Conservation (phyloP, 2,113 vertebrate genomes). For the Platanista minor region DNA sequence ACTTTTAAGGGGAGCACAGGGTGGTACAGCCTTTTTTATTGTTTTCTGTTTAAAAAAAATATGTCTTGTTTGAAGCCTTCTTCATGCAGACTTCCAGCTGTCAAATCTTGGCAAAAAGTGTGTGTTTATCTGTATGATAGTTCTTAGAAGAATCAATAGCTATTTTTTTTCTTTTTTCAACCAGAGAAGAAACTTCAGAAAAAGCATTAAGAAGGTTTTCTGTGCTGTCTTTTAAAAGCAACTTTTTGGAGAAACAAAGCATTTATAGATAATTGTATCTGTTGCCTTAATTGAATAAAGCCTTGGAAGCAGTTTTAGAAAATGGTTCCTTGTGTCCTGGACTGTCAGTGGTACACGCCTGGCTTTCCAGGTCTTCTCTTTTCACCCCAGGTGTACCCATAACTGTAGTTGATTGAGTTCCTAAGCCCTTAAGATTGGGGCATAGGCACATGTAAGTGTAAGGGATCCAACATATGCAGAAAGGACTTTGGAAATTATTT, state of each 20-base stretch:
- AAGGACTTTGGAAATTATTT: not conserved
- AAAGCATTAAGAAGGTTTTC: slow-evolving; percentile 11
- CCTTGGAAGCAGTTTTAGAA: not conserved
- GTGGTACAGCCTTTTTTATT: slow-evolving; percentile 38
- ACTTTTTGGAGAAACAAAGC: not conserved
- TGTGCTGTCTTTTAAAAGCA: slow-evolving; percentile 3
- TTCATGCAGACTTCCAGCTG: slow-evolving; percentile 46
- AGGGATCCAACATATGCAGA: not conserved
- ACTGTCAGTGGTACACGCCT: not conserved
- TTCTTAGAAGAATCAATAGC: not conserved
- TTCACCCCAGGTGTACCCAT: not conserved
- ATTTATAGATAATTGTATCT: not conserved
- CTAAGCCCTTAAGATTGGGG: not conserved
- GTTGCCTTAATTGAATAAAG: not conserved
- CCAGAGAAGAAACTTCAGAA: not conserved
- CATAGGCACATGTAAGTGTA: no score
- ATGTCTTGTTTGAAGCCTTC: slow-evolving; percentile 60
- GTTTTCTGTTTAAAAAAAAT: slow-evolving; percentile 33
- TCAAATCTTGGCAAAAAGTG: not conserved
- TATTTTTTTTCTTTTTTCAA: not conserved
- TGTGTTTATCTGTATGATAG: slow-evolving; percentile 11
- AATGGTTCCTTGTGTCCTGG: not conserved
- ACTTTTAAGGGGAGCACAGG: slow-evolving; percentile 55
- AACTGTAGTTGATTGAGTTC: not conserved
- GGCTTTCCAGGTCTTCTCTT: not conserved